These are phyloP conservation scores for Cybosia mesomella DNA, from an alignment of 2,888 invertebrate species.

Conservation along the genomic window DNA sequence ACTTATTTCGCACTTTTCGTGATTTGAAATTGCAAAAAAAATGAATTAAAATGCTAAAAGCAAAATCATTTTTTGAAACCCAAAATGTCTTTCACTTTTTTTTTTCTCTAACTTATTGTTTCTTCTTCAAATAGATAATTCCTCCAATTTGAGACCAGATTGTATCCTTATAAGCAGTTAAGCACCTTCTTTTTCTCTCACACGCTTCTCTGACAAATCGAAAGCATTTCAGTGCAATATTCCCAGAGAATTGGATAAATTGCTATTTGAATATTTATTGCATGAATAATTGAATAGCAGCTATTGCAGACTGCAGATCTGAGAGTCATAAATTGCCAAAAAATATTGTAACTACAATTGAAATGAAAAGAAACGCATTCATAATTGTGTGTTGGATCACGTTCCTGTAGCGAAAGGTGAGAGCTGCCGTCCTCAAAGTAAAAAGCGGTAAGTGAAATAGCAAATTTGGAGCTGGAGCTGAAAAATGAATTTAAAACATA, in stretches of 20 bases:
- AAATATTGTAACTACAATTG: background rate
- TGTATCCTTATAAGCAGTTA: background rate
- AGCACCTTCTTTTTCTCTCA: background rate
- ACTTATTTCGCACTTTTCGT: too few relatives aligned
- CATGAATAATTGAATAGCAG: slow-evolving; percentile 17
- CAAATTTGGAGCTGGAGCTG: too few relatives aligned
- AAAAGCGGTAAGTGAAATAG: too few relatives aligned
- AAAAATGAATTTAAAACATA: too few relatives aligned
- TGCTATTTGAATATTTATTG: slow-evolving; percentile 19
- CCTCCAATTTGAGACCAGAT: background rate
- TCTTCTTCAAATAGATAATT: too few relatives aligned
- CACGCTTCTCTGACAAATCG: background rate
- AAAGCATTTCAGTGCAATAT: background rate
- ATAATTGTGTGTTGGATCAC: background rate
- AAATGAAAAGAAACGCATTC: background rate
- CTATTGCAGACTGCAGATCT: slow-evolving; percentile 1
- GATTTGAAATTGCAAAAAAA: too few relatives aligned
- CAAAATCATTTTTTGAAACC: too few relatives aligned
- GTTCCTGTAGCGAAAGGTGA: too few relatives aligned
- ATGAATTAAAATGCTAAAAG: too few relatives aligned
- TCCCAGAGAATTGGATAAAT: slow-evolving; percentile 9
- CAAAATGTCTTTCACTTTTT: too few relatives aligned
- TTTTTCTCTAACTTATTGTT: too few relatives aligned
- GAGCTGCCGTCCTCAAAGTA: too few relatives aligned
- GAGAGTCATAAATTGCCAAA: background rate